Evolutionary conservation across 1,140 invertebrate species (phyloP).

Genomic region (Gryon sp.): DNA sequence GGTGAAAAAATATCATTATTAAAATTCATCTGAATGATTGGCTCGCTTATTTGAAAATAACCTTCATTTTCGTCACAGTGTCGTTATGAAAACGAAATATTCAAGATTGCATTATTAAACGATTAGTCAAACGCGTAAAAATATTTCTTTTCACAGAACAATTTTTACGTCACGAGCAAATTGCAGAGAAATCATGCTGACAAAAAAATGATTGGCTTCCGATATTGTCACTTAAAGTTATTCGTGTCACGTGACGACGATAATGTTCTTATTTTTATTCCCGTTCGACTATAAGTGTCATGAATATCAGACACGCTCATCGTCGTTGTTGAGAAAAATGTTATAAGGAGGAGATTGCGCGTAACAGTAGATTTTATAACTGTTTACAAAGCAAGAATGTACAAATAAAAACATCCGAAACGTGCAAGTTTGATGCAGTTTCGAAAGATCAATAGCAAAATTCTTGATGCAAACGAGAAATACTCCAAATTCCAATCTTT

Average conservation of each 20-base stretch:
- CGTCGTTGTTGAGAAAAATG: background rate
- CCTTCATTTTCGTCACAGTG: background rate
- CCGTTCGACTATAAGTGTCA: slow-evolving; percentile 12
- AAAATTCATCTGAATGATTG: too few species aligned
- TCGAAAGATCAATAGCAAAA: too few species aligned
- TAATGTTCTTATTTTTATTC: slow-evolving; percentile 34
- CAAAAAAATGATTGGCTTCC: slow-evolving; percentile 7
- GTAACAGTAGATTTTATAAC: background rate
- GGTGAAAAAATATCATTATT: too few species aligned
- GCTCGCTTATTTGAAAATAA: too few species aligned
- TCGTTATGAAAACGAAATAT: background rate
- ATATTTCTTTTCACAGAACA: background rate
- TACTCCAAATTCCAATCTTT: too few species aligned
- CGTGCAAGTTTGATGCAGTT: too few species aligned
- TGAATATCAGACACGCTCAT: slow-evolving; percentile 15
- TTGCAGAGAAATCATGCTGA: background rate
- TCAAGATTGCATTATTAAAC: background rate
- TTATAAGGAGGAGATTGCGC: background rate
- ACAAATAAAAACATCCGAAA: background rate
- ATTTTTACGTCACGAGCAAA: background rate
- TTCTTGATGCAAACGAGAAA: too few species aligned
- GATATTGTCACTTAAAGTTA: slow-evolving; percentile 27
- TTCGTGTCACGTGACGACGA: slow-evolving; percentile 31
- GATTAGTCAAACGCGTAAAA: background rate
- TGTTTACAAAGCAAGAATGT: background rate